Conservation (phyloP, 2,797 vertebrate species). For the Helarctos malayanus region DNA sequence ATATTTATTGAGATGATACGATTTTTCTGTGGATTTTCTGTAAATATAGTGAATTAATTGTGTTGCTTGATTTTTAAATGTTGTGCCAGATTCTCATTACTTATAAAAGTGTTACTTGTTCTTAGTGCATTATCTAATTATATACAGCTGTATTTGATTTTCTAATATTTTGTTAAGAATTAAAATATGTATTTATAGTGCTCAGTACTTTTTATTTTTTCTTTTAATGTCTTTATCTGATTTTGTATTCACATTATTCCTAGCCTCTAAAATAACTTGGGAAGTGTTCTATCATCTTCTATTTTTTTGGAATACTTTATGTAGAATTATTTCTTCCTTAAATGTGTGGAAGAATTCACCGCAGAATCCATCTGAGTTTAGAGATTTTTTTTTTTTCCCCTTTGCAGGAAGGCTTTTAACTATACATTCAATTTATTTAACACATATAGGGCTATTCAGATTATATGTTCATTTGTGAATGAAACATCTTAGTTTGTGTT, state of each 20-base stretch:
- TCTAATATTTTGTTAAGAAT: not conserved
- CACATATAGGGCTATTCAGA: not conserved
- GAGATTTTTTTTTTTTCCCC: not conserved
- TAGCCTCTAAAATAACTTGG: not conserved
- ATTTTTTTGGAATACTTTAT: not conserved
- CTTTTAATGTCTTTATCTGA: not conserved
- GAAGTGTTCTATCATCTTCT: not conserved
- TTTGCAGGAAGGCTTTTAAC: not conserved
- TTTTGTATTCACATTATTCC: not conserved
- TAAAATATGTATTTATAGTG: not conserved
- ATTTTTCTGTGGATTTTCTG: not conserved
- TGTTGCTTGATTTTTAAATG: not conserved
- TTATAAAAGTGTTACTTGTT: not conserved
- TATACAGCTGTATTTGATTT: conserved; percentile 39
- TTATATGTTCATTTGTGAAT: not conserved
- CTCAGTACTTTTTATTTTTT: not conserved
- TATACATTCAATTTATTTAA: not conserved
- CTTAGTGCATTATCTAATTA: not conserved
- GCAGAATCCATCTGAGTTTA: not conserved
- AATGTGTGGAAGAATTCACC: not conserved
- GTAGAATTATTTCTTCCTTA: conserved; percentile 51
- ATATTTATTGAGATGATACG: not conserved
- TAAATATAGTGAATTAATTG: not conserved
- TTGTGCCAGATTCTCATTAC: not conserved
- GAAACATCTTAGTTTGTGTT: not conserved